Evolutionary conservation across 37 sponge, comb jelly and placozoan genomes (phyloP).

Genomic region (Theonella swinhoei): DNA sequence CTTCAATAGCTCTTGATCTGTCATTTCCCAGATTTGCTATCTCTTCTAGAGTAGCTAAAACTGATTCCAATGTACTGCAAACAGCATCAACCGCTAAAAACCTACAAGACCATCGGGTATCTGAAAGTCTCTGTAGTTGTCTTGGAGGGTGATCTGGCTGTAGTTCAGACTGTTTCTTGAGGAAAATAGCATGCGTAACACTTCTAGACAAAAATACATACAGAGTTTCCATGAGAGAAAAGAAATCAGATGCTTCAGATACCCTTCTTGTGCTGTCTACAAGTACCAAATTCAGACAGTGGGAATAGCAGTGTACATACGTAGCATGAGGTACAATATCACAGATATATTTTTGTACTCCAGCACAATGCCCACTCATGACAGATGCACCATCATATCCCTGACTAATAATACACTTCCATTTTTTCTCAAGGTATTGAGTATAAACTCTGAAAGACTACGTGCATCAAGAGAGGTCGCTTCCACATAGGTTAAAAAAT

Average conservation of each 20-base stretch:
- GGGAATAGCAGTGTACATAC: conserved; percentile 72
- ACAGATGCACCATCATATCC: conserved; percentile 80
- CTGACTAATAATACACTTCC: conserved; percentile 42
- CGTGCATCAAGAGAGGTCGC: conserved; percentile 46
- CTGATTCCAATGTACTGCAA: conserved; percentile 58
- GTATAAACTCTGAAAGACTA: conserved; percentile 61
- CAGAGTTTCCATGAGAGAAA: conserved; percentile 46
- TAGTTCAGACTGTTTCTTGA: conserved; percentile 53
- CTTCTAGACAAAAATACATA: conserved; percentile 60
- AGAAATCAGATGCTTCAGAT: conserved; percentile 62
- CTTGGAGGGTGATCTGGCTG: conserved; percentile 47
- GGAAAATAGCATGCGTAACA: conserved; percentile 51
- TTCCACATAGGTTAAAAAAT: conserved; percentile 55
- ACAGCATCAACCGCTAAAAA: conserved; percentile 56
- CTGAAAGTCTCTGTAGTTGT: conserved; percentile 67
- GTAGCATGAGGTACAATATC: conserved; percentile 60
- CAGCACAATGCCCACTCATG: conserved; percentile 73
- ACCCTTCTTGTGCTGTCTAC: conserved; percentile 60
- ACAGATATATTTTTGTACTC: conserved; percentile 52
- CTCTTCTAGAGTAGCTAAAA: conserved; percentile 64
- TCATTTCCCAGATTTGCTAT: conserved; percentile 62
- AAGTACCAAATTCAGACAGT: conserved; percentile 67
- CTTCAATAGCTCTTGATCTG: conserved; percentile 63
- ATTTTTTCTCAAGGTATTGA: conserved; percentile 39
- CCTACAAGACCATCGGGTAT: conserved; percentile 79